A percentile compares a stretch with the other conserved stretches of the same genome.
Conservation (phyloP, 2,888 invertebrate genomes). For the Eupithecia pulchellata region DNA sequence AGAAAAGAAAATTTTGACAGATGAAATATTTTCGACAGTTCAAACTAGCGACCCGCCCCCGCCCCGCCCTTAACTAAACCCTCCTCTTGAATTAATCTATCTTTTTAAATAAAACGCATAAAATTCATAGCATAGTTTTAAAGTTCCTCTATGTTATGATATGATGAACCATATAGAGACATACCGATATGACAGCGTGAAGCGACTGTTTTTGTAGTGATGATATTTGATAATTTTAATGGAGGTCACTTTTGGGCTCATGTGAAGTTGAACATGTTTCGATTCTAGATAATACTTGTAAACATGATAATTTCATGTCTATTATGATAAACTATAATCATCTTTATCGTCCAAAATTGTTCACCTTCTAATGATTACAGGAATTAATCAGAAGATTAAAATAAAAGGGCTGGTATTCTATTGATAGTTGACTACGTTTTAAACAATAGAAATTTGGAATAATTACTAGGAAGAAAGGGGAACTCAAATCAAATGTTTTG, state of each 20-base stretch:
- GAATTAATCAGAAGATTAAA: background rate
- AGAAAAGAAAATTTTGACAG: background rate
- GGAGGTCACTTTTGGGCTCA: background rate
- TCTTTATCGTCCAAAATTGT: background rate
- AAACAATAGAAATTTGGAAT: too few species aligned
- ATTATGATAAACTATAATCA: slow-evolving; percentile 4
- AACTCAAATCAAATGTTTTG: too few species aligned
- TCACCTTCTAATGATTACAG: background rate
- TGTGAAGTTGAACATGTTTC: background rate
- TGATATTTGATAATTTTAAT: background rate
- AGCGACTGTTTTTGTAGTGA: too few species aligned
- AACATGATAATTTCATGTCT: slow-evolving; percentile 7
- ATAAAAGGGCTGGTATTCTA: background rate
- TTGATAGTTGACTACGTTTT: background rate
- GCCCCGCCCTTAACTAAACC: too few species aligned
- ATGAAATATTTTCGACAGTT: background rate
- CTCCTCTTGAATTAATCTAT: too few species aligned
- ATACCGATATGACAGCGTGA: too few species aligned
- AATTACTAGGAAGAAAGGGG: too few species aligned
- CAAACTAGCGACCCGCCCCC: too few species aligned
- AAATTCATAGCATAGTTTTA: too few species aligned
- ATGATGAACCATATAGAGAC: too few species aligned
- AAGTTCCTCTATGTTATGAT: too few species aligned
- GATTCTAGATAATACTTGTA: background rate
- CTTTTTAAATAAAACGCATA: too few species aligned